A percentile compares a stretch with the other conserved stretches of the same genome.
phyloP scores from a whole-genome alignment of 2,888 invertebrate genomes.

The Thymelicus lineola region DNA sequence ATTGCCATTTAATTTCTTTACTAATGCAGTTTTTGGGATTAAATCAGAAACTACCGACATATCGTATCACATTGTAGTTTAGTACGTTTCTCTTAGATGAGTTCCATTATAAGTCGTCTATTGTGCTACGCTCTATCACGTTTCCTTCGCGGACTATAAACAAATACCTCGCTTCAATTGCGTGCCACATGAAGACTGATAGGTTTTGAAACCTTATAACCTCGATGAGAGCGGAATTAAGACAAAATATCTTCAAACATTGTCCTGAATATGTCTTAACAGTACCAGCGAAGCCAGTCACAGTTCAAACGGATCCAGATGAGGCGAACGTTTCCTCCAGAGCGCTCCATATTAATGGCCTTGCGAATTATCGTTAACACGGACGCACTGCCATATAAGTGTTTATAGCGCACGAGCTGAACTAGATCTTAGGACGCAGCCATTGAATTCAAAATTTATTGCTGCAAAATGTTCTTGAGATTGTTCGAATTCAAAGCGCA shows the following conservation, averaged over 20 bases:
- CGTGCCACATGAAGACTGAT: constrained; percentile 9
- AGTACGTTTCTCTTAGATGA: neutral
- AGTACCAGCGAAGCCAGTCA: constrained; percentile 17
- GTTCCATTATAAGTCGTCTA: neutral
- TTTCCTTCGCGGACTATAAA: neutral
- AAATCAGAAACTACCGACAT: too few species aligned
- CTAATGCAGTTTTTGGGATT: too few species aligned
- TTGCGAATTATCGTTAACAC: constrained; percentile 53
- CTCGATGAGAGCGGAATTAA: neutral
- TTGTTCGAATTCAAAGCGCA: constrained; percentile 25
- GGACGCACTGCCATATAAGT: constrained; percentile 16
- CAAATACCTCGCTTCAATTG: constrained; percentile 10
- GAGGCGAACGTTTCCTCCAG: constrained; percentile 51
- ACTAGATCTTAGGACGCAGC: constrained; percentile 27
- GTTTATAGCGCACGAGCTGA: constrained; percentile 8
- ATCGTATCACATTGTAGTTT: neutral
- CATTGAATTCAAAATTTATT: constrained; percentile 27
- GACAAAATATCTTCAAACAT: constrained; percentile 24
- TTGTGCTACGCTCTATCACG: constrained; percentile 3
- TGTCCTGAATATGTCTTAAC: constrained; percentile 9
- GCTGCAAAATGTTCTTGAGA: constrained; percentile 23
- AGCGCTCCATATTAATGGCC: constrained; percentile 53
- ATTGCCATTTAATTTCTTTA: too few species aligned
- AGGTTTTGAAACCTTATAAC: constrained; percentile 5
- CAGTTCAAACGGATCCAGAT: constrained; percentile 46